phyloP scores from a whole-genome alignment of 2,113 vertebrate species.

The Corapipo altera region DNA sequence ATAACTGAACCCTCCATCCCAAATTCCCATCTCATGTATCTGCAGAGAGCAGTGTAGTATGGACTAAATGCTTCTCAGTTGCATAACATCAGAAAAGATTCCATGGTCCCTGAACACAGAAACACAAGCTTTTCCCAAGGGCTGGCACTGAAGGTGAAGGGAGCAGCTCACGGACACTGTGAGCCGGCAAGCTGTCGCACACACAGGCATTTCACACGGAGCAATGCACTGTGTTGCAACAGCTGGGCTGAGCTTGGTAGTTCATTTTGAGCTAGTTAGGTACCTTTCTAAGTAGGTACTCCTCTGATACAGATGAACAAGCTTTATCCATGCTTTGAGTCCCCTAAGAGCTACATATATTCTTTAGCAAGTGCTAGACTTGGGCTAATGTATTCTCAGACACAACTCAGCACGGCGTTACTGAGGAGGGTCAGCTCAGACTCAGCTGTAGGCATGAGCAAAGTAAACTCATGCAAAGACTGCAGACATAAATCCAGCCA shows the following conservation, averaged over 20 bases:
- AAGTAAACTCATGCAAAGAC: not conserved
- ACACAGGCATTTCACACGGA: rapidly evolving
- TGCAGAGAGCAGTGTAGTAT: not conserved
- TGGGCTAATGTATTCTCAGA: not conserved
- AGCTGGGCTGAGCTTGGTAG: not conserved
- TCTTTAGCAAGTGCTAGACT: not conserved
- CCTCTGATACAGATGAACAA: not conserved
- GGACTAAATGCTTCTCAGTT: not conserved
- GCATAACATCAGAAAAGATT: not conserved
- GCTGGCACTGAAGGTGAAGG: not conserved
- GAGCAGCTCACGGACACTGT: rapidly evolving
- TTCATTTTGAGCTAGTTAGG: not conserved
- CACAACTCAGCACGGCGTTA: not conserved
- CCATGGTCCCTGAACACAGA: not conserved
- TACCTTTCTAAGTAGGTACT: not conserved
- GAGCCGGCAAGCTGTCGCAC: not conserved
- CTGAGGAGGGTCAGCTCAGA: not conserved
- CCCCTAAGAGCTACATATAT: not conserved
- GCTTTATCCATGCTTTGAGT: rapidly evolving
- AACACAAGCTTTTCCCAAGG: rapidly evolving
- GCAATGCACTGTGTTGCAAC: not conserved
- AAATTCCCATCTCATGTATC: not conserved
- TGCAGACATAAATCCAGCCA: not conserved
- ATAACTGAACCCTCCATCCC: not conserved
- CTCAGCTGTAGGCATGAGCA: not conserved